phyloP scores from a whole-genome alignment of 2,888 invertebrate species.

The Mellilla xanthometata region DNA sequence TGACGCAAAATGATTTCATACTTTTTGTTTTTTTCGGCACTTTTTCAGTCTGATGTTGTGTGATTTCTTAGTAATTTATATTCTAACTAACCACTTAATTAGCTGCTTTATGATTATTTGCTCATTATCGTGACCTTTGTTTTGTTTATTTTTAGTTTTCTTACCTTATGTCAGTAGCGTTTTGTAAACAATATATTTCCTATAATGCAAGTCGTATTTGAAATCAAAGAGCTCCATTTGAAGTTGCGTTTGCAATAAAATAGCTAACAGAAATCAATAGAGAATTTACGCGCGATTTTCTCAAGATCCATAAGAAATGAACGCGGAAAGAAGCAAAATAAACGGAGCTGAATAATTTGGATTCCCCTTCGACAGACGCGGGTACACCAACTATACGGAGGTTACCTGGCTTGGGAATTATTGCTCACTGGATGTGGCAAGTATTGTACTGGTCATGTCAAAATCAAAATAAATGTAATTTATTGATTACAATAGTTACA shows the following conservation, averaged over 20 bases:
- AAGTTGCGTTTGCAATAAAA: neutral
- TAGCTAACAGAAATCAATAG: constrained; percentile 14
- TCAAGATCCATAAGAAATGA: constrained; percentile 28
- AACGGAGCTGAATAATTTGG: constrained; percentile 63
- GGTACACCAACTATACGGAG: constrained; percentile 58
- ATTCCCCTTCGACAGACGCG: constrained; percentile 56
- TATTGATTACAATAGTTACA: too few relatives aligned
- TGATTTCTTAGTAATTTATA: too few relatives aligned
- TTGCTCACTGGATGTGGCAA: constrained; percentile 36
- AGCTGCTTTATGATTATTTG: too few relatives aligned
- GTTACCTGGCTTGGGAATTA: constrained; percentile 42
- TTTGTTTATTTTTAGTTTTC: neutral
- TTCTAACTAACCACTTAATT: too few relatives aligned
- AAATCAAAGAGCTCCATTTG: too few relatives aligned
- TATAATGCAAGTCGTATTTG: too few relatives aligned
- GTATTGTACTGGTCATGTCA: too few relatives aligned
- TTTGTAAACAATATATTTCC: constrained; percentile 21
- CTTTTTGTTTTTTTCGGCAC: too few relatives aligned
- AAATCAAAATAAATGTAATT: too few relatives aligned
- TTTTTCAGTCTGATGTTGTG: too few relatives aligned
- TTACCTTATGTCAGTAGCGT: constrained; percentile 39
- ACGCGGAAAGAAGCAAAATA: constrained; percentile 49
- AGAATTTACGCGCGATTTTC: constrained; percentile 25
- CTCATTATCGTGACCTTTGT: too few relatives aligned
- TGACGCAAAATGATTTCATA: too few relatives aligned